Base-by-base conservation (phyloP, 2,113 vertebrate species). In the Scomber colias region DNA sequence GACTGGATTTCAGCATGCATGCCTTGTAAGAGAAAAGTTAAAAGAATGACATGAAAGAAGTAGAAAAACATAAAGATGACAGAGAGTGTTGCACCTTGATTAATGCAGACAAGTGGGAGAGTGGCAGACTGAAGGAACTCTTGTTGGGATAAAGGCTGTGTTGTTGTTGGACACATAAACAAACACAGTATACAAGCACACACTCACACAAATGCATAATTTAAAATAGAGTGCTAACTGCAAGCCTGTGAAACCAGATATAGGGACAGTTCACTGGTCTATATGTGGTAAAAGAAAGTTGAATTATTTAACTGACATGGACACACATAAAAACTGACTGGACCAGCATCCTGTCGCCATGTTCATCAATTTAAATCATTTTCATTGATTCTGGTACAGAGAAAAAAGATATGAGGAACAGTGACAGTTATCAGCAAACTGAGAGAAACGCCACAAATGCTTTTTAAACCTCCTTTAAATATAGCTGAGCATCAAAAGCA, bases 1-100 rank as follows among this genome's bases (percentile, higher is more conserved):
- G 86, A 86, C 80, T 87, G 82, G 90, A 75, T 89, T 89, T 91
- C 83, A 89, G 87, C 87, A 87, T 92, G 95, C 92, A 93, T 94
- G 92, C 89, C 88, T 90, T 87, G 87, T 87, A 77, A 87, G 51
- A 89, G 62, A 82, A 90, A 71, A 72, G 68, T 31, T 27, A 68
- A 81, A 81, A 82, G 75, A 88, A 83, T 51, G 67, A 78, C 45
- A 10, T 24, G 82, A 83, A 88, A 71, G 74, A 74, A 60, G 60
- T 19, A 55, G 49, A 79, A 88, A 81, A 88, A 89, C 61, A 49
- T 71, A 44, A 83, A 54, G 46, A 83, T 60, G 76, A 85, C 56
- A 13, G 73, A 81, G 73, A 88, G 76, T 71, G 79, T 83, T 90
- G 92, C 92, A 95, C 91, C 90, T 90, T 93, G 83, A 90, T 88